Percentiles rank a stretch among this genome's conserved stretches.
Evolutionary conservation across 1,140 invertebrate species (phyloP).

Genomic region (Microplitis mediator): DNA sequence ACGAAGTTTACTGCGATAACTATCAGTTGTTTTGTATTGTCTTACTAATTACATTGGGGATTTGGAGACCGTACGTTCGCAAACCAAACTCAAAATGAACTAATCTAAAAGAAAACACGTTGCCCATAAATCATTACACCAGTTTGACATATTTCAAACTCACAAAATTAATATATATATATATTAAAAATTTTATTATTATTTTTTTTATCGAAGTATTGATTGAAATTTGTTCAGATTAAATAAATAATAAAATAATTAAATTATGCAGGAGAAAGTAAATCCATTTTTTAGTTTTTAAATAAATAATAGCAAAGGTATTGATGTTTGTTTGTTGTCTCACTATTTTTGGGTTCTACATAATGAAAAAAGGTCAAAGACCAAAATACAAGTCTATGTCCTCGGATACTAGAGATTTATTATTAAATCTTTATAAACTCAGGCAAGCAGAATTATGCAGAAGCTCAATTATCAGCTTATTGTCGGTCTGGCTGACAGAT

Average conservation of each 20-base stretch:
- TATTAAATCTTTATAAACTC: not conserved
- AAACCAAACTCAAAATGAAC: not conserved
- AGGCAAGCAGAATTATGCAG: constrained; percentile 49
- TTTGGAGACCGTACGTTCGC: not conserved
- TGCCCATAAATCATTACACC: not conserved
- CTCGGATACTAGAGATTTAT: constrained; percentile 16
- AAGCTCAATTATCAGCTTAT: constrained; percentile 59
- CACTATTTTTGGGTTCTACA: too few relatives aligned
- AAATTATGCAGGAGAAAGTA: too few relatives aligned
- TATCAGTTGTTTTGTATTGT: constrained; percentile 4
- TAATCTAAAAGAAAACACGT: not conserved
- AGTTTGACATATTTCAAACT: too few relatives aligned
- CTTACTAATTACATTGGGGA: constrained; percentile 7
- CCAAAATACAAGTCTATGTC: not conserved
- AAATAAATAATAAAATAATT: too few relatives aligned
- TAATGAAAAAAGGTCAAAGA: not conserved
- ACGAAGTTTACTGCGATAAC: not conserved
- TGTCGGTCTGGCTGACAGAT: constrained; percentile 48
- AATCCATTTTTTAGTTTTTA: too few relatives aligned
- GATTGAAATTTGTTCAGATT: too few relatives aligned
- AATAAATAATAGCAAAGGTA: too few relatives aligned
- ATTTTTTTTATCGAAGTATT: too few relatives aligned
- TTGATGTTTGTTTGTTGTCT: too few relatives aligned
- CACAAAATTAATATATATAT: too few relatives aligned
- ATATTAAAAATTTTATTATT: too few relatives aligned